Conservation (phyloP, 1,140 invertebrate species). For the Sipha flava region DNA sequence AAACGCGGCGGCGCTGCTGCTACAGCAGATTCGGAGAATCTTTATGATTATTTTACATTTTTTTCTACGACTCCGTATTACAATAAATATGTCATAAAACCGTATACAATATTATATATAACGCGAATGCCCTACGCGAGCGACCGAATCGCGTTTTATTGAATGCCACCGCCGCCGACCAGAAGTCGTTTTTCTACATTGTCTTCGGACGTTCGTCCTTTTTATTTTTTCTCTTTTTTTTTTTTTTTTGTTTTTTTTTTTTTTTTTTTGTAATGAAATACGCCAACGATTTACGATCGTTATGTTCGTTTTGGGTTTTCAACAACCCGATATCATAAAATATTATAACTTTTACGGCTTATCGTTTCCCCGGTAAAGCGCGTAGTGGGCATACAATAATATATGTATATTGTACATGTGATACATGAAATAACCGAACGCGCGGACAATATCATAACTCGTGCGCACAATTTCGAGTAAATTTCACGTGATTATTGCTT, state of each 20-base stretch:
- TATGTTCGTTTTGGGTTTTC: constrained; percentile 8
- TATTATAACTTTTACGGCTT: constrained; percentile 11
- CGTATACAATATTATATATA: not conserved
- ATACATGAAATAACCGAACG: not conserved
- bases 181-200: constrained; percentile 32
- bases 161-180: constrained; percentile 7
- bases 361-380: not conserved
- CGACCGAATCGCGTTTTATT: constrained; percentile 17
- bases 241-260: not conserved
- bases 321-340: constrained; percentile 17
- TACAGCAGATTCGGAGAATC: not conserved
- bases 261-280: not conserved
- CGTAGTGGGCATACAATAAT: too few relatives aligned
- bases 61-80: constrained; percentile 3
- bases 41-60: constrained; percentile 1
- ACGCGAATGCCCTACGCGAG: not conserved
- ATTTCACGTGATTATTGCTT: too few relatives aligned
- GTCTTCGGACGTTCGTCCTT: not conserved
- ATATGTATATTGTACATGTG: not conserved
- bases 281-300: constrained; percentile 18
- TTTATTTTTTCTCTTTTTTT: not conserved
- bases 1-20: constrained; percentile 6
- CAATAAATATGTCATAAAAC: constrained; percentile 30
- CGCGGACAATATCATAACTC: not conserved
- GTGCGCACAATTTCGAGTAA: too few relatives aligned